Conservation (phyloP, 2,888 invertebrate genomes). For the Phengaris arion region DNA sequence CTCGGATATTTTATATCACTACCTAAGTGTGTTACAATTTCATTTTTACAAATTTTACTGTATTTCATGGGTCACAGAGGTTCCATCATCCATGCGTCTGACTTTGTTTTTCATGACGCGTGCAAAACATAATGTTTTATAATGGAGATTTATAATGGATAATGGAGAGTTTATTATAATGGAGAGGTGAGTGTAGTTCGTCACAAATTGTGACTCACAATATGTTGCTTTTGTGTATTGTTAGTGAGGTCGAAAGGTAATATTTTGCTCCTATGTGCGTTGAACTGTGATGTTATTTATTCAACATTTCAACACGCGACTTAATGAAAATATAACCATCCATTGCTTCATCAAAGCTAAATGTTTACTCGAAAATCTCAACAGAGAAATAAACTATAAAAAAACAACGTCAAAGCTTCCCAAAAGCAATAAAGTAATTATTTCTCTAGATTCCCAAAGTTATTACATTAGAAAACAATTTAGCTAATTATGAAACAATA, state of each 20-base stretch:
- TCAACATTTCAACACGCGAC: neutral
- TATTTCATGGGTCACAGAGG: neutral
- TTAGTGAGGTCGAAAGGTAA: neutral
- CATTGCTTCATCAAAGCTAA: too few relatives aligned
- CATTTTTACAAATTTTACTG: neutral
- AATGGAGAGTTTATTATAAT: too few relatives aligned
- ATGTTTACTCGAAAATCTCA: too few relatives aligned
- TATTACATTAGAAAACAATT: neutral
- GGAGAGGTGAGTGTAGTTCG: neutral
- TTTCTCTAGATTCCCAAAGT: neutral
- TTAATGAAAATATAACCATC: neutral
- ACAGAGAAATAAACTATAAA: neutral
- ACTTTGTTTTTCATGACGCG: neutral
- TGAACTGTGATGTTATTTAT: neutral
- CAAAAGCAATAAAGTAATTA: neutral
- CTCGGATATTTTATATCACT: too few relatives aligned
- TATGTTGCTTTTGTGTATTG: conserved; percentile 8
- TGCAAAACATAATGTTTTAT: neutral
- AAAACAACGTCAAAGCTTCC: neutral
- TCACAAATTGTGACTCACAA: too few relatives aligned
- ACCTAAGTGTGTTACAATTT: too few relatives aligned
- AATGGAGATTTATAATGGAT: too few relatives aligned
- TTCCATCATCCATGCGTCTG: neutral
- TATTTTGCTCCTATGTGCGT: neutral
- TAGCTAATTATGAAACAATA: conserved; percentile 2